Evolutionary conservation across 2,797 vertebrate genomes (phyloP).

Genomic region (Alcedo quadribrachys): DNA sequence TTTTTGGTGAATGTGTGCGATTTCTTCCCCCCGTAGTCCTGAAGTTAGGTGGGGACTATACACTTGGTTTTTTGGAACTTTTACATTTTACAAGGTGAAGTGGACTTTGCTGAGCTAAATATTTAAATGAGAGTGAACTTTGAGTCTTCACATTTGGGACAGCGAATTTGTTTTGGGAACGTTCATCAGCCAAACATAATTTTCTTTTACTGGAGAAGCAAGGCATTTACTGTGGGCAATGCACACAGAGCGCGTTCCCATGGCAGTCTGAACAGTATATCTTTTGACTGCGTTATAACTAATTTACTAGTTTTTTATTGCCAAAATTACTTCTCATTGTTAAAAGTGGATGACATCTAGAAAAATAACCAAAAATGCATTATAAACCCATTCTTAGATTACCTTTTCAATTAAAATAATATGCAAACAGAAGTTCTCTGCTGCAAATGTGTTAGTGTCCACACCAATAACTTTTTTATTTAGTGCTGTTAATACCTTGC

Average conservation of each 20-base stretch:
- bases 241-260: not conserved
- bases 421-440: not conserved
- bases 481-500: not conserved
- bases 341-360: not conserved
- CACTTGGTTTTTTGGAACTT: not conserved
- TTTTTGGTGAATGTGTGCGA: not conserved
- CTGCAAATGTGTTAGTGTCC: not conserved
- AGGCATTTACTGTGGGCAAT: not conserved
- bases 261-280: not conserved
- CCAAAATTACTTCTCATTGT: not conserved
- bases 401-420: not conserved
- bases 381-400: conserved; percentile 15
- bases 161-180: not conserved
- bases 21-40: not conserved
- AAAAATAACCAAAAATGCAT: not conserved
- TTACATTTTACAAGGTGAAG: not conserved
- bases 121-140: not conserved
- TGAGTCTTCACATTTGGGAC: not conserved
- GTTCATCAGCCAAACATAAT: not conserved
- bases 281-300: not conserved
- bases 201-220: not conserved
- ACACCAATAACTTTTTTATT: not conserved
- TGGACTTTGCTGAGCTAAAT: not conserved
- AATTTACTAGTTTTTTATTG: conserved; percentile 5
- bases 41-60: not conserved